A percentile compares a stretch with the other conserved stretches of the same genome.
Evolutionary conservation across 2,888 invertebrate genomes (phyloP).

Genomic region (Trachelus stipa): DNA sequence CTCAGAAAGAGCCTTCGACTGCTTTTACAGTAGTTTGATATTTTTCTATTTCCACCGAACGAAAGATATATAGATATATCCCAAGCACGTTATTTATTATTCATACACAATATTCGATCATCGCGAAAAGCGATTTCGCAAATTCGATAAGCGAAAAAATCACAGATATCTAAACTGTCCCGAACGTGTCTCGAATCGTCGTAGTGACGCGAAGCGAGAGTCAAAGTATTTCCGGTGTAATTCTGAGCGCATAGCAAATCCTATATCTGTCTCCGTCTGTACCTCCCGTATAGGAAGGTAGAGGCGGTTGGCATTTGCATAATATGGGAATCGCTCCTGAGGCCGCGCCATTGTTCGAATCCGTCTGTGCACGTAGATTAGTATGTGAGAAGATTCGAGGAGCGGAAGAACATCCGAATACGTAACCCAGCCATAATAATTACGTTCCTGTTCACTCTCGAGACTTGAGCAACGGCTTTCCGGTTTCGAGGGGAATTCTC

Average conservation of each 20-base stretch:
- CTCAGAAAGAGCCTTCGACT: no score
- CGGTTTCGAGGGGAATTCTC: neutral
- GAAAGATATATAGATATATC: no score
- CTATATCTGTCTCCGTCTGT: neutral
- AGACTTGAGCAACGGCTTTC: slow-evolving; percentile 13
- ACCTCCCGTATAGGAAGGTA: slow-evolving; percentile 14
- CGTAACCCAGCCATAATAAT: slow-evolving; percentile 57
- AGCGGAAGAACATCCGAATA: slow-evolving; percentile 60
- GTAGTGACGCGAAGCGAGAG: no score
- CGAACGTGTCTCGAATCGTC: no score
- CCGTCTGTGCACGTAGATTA: slow-evolving; percentile 43
- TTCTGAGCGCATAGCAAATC: neutral
- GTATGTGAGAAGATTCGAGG: slow-evolving; percentile 53
- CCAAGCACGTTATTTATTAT: no score
- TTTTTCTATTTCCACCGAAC: no score
- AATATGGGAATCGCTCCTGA: slow-evolving; percentile 50
- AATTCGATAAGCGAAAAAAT: no score
- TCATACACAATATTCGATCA: no score
- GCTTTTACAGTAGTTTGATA: no score
- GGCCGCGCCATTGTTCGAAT: slow-evolving; percentile 50
- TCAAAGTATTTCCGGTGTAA: neutral
- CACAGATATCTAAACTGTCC: no score
- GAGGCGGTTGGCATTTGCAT: slow-evolving; percentile 47
- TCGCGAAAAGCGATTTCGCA: no score
- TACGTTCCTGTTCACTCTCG: slow-evolving; percentile 41